Evolutionary conservation across 2,113 vertebrate genomes (phyloP).

Genomic region (Chitala chitala): DNA sequence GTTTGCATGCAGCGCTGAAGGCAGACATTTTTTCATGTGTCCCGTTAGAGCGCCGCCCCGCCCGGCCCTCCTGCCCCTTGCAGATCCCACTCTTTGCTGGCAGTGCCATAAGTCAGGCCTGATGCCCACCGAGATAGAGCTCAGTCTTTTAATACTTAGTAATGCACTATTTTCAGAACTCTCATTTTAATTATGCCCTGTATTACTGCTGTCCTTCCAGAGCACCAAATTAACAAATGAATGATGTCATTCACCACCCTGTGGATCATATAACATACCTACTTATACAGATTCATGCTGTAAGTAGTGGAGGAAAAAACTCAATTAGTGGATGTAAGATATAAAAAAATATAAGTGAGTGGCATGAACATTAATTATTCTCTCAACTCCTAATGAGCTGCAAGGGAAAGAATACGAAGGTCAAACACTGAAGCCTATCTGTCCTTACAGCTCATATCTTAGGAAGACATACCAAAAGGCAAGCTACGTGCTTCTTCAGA

Average conservation of each 20-base stretch:
- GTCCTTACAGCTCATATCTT: background rate
- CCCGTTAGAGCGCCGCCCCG: slow-evolving; percentile 35
- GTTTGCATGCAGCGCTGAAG: slow-evolving; percentile 60
- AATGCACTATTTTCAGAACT: slow-evolving; percentile 25
- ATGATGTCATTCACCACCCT: slow-evolving; percentile 25
- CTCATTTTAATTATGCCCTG: slow-evolving; percentile 25
- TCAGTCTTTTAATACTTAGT: slow-evolving; percentile 14
- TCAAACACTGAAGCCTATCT: background rate
- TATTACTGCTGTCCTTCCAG: slow-evolving; percentile 3
- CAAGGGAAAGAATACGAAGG: background rate
- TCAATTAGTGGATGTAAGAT: background rate
- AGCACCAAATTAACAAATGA: slow-evolving; percentile 14
- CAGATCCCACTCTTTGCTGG: background rate
- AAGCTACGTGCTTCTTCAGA: no score
- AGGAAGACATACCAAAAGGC: background rate
- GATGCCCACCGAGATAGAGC: slow-evolving; percentile 23
- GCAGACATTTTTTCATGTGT: slow-evolving; percentile 55
- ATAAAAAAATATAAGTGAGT: slow-evolving; percentile 7
- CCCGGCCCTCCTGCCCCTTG: slow-evolving; percentile 32
- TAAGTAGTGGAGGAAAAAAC: background rate
- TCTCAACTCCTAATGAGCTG: background rate
- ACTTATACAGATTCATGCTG: background rate
- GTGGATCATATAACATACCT: slow-evolving; percentile 19
- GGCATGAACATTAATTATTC: background rate
- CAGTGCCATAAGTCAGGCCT: background rate